Conservation (phyloP, 2,888 invertebrate species). For the Orthosia cruda region DNA sequence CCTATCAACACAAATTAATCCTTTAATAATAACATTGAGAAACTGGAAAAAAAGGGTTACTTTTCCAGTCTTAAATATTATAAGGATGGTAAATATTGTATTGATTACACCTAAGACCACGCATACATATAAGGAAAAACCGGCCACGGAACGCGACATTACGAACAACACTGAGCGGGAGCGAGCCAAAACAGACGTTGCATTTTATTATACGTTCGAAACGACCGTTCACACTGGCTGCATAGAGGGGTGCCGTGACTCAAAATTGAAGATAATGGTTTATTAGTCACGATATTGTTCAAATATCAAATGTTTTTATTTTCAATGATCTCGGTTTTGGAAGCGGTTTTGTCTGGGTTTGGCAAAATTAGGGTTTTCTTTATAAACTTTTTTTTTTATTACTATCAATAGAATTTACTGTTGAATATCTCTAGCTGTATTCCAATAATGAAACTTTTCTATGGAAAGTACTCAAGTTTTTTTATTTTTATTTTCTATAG, state of each 20-base stretch:
- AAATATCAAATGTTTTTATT: constrained; percentile 17
- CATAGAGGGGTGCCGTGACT: constrained; percentile 14
- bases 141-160: constrained; percentile 58
- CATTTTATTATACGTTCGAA: constrained; percentile 32
- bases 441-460: too few relatives aligned
- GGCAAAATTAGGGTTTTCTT: neutral
- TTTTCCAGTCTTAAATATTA: neutral
- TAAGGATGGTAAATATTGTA: constrained; percentile 9
- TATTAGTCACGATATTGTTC: constrained; percentile 12
- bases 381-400: neutral
- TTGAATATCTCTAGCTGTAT: neutral
- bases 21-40: neutral
- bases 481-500: too few relatives aligned
- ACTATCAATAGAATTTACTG: neutral
- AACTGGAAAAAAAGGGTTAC: neutral
- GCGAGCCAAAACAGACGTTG: constrained; percentile 22
- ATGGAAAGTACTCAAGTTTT: neutral
- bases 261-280: constrained; percentile 7
- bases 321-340: constrained; percentile 1
- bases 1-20: neutral
- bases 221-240: constrained; percentile 6
- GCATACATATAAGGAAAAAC: constrained; percentile 34
- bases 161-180: constrained; percentile 40
- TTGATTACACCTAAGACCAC: constrained; percentile 49
- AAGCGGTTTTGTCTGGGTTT: neutral